Evolutionary conservation across 2,797 vertebrate genomes (phyloP).

Genomic region (Tamandua tetradactyla): DNA sequence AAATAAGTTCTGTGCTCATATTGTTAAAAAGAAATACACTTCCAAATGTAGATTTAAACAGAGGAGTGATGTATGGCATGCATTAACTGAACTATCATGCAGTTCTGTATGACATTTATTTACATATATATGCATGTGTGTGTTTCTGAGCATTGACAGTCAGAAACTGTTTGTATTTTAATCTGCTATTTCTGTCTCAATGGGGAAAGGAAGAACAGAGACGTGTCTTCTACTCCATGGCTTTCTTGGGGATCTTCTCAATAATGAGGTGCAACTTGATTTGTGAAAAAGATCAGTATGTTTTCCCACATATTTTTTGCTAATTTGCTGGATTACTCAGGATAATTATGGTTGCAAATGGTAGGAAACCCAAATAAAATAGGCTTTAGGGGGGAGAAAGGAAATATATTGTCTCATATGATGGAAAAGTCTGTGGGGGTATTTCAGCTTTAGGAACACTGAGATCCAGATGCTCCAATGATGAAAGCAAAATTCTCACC

Average conservation of each 20-base stretch:
- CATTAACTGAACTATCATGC: background rate
- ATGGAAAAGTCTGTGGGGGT: background rate
- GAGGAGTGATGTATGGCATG: background rate
- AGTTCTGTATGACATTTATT: background rate
- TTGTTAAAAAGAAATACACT: slow-evolving; percentile 73
- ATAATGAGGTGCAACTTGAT: background rate
- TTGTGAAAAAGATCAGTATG: background rate
- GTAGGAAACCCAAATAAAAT: background rate
- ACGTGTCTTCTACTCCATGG: background rate
- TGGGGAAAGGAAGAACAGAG: slow-evolving; percentile 35
- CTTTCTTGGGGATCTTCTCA: slow-evolving; percentile 15
- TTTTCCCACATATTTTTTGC: background rate
- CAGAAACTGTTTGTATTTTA: slow-evolving; percentile 37
- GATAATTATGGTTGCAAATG: slow-evolving; percentile 45
- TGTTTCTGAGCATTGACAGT: background rate
- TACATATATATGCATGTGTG: background rate
- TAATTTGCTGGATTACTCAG: slow-evolving; percentile 27
- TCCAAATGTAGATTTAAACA: slow-evolving; percentile 57
- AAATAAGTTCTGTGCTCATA: slow-evolving; percentile 75
- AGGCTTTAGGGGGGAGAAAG: background rate
- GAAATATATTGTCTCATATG: background rate
- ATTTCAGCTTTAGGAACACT: background rate
- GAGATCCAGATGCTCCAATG: background rate
- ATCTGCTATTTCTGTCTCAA: slow-evolving; percentile 47
- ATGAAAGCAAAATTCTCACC: background rate